These are phyloP conservation scores for Silurus asotus DNA, from an alignment of 2,113 vertebrate species.

Conservation along the genomic window DNA sequence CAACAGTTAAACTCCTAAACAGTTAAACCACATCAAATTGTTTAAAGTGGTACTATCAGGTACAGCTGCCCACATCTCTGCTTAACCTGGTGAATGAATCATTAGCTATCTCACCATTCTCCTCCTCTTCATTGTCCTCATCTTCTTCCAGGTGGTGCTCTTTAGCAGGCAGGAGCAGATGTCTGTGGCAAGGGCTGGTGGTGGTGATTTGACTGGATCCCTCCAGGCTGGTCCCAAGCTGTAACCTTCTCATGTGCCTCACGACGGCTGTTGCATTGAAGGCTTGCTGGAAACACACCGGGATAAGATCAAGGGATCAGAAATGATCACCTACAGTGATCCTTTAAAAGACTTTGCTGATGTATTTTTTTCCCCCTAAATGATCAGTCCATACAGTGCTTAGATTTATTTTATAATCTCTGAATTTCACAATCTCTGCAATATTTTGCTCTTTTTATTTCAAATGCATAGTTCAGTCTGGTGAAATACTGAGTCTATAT, in stretches of 20 bases:
- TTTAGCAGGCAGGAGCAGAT: conserved; percentile 65
- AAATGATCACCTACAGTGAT: not conserved
- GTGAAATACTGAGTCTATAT: not conserved
- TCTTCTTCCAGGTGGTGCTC: conserved; percentile 70
- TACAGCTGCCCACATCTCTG: not conserved
- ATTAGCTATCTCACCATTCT: conserved; percentile 63
- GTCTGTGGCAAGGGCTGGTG: conserved; percentile 78
- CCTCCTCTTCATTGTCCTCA: conserved; percentile 66
- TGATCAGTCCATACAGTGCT: not conserved
- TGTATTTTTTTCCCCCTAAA: not conserved
- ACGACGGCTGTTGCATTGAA: conserved; percentile 97
- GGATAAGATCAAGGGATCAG: conserved; percentile 20
- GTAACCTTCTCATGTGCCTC: conserved; percentile 92
- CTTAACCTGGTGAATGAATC: not conserved
- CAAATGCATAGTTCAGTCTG: not conserved
- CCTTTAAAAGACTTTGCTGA: not conserved
- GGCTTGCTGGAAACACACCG: conserved; percentile 82
- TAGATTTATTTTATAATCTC: not conserved
- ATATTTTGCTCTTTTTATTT: not conserved
- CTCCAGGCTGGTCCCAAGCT: conserved; percentile 91
- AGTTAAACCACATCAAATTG: not conserved
- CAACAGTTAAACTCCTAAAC: not conserved
- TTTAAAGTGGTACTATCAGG: not conserved
- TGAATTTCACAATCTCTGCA: not conserved
- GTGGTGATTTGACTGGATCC: conserved; percentile 79